Evolutionary conservation across 1,140 invertebrate genomes (phyloP), one percentile per base, ranked within the genome.

Genomic region (Drosophila kohkoa): DNA sequence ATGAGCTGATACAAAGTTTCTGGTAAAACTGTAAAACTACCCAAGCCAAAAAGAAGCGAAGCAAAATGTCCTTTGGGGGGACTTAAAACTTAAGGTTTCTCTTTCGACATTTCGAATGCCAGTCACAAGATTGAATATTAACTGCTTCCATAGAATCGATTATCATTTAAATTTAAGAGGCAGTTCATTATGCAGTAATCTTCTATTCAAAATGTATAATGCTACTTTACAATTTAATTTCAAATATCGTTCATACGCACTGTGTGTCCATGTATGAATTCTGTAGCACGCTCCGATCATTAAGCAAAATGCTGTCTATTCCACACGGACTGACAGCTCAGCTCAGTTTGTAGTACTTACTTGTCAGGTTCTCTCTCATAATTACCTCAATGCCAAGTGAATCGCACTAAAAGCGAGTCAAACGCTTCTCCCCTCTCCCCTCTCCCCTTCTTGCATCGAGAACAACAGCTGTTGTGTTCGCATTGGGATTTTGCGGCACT

Each of bases 211-310:
- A 25, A 25, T 25, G 20, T 25, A 25, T 25, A 25, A 25, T 25
- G 20, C 20, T 4, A 25, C 20, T 25, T 25, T 25, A 25, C 20
- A 25, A 8, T 38, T 8, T 10, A 38, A 38, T 38, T 38, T 58
- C 32, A 57, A 77, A 8, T 38, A 82, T 82, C 79, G 66, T 71
- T 59, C 66, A 75, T 82, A 81, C 75, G 81, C 52, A 77, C 30
- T 48, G 67, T 75, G 63, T 75, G 63, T 49, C 46, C 66, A 25
- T 25, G 43, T 49, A 43, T 63, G 46, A 20, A 32, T 63, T 62
- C 54, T 41, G 41, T 71, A 64, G 57, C 76, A 45, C 62, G 63
- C 70, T 71, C 75, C 79, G 63, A 63, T 60, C 77, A 75, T 82
- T 76, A 79, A 75, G 69, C 72, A 68, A 71, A 82, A 60, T 63